Conservation (phyloP, 1,140 invertebrate species). For the Ridgeia piscesae region DNA sequence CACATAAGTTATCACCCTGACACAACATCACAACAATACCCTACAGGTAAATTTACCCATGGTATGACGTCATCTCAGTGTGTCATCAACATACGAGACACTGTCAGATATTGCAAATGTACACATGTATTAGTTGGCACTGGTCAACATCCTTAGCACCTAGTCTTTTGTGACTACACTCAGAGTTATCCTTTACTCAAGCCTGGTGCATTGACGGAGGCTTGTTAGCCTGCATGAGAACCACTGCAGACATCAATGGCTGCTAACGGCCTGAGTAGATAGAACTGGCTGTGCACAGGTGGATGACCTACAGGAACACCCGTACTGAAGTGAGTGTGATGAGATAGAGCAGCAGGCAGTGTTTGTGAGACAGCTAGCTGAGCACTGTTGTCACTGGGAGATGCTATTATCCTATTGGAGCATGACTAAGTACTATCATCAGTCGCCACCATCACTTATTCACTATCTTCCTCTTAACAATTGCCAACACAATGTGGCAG, state of each 20-base stretch:
- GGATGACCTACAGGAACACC: not conserved
- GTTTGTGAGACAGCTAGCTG: not conserved
- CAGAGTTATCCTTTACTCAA: not conserved
- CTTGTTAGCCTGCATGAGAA: not conserved
- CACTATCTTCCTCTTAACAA: no score
- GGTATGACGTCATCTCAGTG: no score
- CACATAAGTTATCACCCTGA: no score
- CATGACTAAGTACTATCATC: not conserved
- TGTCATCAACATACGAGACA: no score
- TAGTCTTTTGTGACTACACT: not conserved
- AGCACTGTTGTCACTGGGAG: not conserved
- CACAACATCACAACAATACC: no score
- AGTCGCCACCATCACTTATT: no score
- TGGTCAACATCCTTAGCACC: not conserved
- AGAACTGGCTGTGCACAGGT: not conserved
- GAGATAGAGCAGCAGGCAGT: not conserved
- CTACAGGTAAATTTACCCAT: no score
- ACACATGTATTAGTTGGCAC: not conserved
- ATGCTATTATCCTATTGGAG: not conserved
- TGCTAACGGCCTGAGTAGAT: not conserved
- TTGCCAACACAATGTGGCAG: no score
- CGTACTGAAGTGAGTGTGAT: not conserved
- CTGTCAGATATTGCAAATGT: no score
- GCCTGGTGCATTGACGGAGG: not conserved
- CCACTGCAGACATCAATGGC: not conserved